A percentile compares a stretch with the other conserved stretches of the same genome.
phyloP scores from a whole-genome alignment of 2,888 invertebrate genomes.

The Leptinotarsa rubiginosa region DNA sequence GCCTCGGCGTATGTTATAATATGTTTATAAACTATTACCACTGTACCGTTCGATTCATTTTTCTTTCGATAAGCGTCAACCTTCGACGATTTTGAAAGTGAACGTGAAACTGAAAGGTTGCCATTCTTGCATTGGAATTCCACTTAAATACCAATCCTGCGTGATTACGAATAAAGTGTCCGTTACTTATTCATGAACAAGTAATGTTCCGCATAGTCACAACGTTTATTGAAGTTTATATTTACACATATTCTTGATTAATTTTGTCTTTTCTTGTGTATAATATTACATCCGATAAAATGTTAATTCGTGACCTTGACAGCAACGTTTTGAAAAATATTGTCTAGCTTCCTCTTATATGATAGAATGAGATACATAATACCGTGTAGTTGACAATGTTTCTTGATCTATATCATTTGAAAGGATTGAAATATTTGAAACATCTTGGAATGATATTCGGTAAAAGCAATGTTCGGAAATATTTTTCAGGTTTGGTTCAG shows the following conservation, averaged over 20 bases:
- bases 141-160: conserved; percentile 32
- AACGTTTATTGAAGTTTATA: background rate
- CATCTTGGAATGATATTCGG: no score
- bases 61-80: conserved; percentile 30
- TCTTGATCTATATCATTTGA: no score
- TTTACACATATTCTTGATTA: background rate
- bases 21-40: conserved; percentile 1
- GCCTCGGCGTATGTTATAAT: background rate
- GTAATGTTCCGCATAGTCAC: conserved; percentile 8
- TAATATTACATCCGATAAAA: no score
- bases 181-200: conserved; percentile 35
- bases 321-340: no score
- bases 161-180: conserved; percentile 28
- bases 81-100: conserved; percentile 47
- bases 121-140: conserved; percentile 36
- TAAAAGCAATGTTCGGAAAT: no score
- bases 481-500: no score
- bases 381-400: no score
- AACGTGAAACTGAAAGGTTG: conserved; percentile 45
- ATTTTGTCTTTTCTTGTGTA: background rate
- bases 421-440: no score
- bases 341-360: no score
- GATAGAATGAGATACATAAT: no score
- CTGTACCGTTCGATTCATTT: conserved; percentile 34
- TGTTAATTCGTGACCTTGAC: no score